Percentiles rank a stretch among this genome's conserved stretches.
Evolutionary conservation across 1,140 invertebrate species (phyloP).

Genomic region (Kradibia gibbosae): DNA sequence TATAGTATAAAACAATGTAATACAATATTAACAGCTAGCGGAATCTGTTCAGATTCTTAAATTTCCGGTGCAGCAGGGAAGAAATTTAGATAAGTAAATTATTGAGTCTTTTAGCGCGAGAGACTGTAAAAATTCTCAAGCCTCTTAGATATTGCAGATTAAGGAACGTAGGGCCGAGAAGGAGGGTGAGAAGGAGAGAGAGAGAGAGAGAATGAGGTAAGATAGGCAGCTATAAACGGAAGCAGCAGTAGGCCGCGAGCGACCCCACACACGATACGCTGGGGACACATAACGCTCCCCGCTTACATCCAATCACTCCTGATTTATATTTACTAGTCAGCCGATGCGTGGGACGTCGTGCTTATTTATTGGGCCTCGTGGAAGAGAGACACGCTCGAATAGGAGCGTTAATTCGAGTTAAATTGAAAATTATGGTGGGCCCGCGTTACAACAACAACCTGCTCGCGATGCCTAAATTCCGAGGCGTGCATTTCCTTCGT

Average conservation of each 20-base stretch:
- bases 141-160: neutral
- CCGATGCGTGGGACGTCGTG: slow-evolving; percentile 45
- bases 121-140: too few relatives aligned
- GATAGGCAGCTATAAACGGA: neutral
- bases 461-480: neutral
- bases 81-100: too few relatives aligned
- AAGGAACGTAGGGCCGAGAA: neutral
- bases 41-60: too few relatives aligned
- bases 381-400: slow-evolving; percentile 64
- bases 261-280: slow-evolving; percentile 71
- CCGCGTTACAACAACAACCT: neutral
- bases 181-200: neutral
- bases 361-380: slow-evolving; percentile 70
- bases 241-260: slow-evolving; percentile 47
- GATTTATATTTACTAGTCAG: slow-evolving; percentile 74
- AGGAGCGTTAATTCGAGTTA: slow-evolving; percentile 70
- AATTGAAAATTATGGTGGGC: slow-evolving; percentile 72
- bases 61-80: too few relatives aligned
- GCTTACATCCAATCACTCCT: slow-evolving; percentile 74
- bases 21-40: too few relatives aligned
- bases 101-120: too few relatives aligned
- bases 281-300: slow-evolving; percentile 73
- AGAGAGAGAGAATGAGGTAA: neutral
- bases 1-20: too few relatives aligned
- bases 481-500: too few relatives aligned